A percentile compares a stretch with the other conserved stretches of the same genome.
phyloP scores from a whole-genome alignment of 2,113 vertebrate genomes.

The Syngnathoides biaculeatus region DNA sequence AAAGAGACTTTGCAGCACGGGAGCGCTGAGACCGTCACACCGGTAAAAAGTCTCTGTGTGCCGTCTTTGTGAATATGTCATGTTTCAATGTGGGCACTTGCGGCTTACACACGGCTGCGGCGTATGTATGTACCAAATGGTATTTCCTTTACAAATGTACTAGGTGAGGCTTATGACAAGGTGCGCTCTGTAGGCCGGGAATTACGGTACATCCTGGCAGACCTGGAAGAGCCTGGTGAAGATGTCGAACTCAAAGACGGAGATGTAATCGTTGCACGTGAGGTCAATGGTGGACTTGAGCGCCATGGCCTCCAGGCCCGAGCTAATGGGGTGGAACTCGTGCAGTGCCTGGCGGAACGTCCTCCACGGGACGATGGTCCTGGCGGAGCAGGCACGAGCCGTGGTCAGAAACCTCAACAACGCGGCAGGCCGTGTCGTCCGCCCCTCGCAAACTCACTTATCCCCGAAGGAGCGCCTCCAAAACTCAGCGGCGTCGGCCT shows the following conservation, averaged over 20 bases:
- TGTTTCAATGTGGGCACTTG: no score
- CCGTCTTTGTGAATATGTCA: no score
- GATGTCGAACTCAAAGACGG: constrained; percentile 98
- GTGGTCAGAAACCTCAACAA: neutral
- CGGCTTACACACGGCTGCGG: no score
- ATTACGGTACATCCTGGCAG: no score
- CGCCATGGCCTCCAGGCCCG: constrained; percentile 96
- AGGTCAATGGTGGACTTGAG: constrained; percentile 97
- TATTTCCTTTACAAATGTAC: no score
- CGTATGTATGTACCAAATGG: no score
- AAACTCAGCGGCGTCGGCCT: constrained; percentile 97
- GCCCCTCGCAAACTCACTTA: constrained; percentile 79
- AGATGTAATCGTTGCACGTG: constrained; percentile 98
- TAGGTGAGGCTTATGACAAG: no score
- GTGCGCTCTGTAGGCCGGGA: no score
- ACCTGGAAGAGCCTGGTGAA: constrained; percentile 99
- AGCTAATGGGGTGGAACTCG: constrained; percentile 95
- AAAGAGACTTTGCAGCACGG: no score
- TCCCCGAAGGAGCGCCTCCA: constrained; percentile 97
- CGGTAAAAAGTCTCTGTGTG: no score
- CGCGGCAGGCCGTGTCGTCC: no score
- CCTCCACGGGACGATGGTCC: constrained; percentile 97
- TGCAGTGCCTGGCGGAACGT: constrained; percentile 92
- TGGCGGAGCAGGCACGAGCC: constrained; percentile 31
- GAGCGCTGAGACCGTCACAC: no score